phyloP scores from a whole-genome alignment of 2,797 vertebrate species.

The Enteromius thamalakanensis region DNA sequence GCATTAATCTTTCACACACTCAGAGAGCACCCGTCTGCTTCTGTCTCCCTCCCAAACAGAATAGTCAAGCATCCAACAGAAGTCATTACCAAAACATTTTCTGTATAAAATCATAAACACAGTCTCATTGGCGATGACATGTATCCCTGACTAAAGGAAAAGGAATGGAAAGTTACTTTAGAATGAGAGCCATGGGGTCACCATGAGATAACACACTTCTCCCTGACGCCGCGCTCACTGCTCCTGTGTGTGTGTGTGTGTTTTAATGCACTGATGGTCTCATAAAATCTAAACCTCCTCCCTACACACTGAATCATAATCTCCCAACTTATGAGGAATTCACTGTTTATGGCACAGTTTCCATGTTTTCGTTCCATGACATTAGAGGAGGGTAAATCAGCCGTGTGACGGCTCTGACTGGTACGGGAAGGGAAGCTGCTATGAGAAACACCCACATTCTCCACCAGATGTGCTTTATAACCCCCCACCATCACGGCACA shows the following conservation, averaged over 20 bases:
- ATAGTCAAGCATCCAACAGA: conserved; percentile 60
- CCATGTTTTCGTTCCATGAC: conserved; percentile 88
- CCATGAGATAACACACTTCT: conserved; percentile 8
- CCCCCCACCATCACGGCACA: conserved; percentile 74
- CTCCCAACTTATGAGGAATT: conserved; percentile 87
- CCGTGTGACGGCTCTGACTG: conserved; percentile 88
- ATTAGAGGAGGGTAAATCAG: conserved; percentile 89
- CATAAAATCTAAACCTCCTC: conserved; percentile 73
- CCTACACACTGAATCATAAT: conserved; percentile 86
- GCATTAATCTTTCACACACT: conserved; percentile 78
- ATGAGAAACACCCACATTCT: conserved; percentile 83
- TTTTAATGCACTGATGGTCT: conserved; percentile 3
- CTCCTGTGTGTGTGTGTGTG: neutral
- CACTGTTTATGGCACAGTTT: conserved; percentile 87
- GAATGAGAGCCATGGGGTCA: neutral
- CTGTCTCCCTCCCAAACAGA: conserved; percentile 70
- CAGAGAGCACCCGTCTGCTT: conserved; percentile 69
- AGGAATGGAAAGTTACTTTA: neutral
- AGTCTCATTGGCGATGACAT: conserved; percentile 45
- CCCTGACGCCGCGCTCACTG: neutral
- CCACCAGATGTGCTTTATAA: conserved; percentile 83
- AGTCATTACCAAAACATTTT: conserved; percentile 55
- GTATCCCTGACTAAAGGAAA: conserved; percentile 21
- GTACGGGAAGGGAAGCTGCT: conserved; percentile 88
- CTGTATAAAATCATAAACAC: conserved; percentile 40